Evolutionary conservation across 2,797 vertebrate species (phyloP).

Genomic region (Falco concolor): DNA sequence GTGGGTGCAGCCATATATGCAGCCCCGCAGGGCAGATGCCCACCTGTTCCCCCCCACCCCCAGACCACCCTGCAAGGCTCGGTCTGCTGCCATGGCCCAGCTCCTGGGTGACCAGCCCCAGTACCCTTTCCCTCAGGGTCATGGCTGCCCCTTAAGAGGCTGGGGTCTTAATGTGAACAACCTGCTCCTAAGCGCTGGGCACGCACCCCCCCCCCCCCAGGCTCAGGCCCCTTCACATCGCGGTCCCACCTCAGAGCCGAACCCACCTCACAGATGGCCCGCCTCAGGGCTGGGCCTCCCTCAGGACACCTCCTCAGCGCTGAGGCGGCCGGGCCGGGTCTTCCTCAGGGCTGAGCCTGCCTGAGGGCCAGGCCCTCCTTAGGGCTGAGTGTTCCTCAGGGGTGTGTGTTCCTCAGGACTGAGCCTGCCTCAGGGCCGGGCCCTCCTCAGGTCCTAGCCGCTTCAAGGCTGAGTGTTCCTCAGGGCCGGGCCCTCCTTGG

Average conservation of each 20-base stretch:
- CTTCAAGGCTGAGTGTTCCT: too few relatives aligned
- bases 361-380: not conserved
- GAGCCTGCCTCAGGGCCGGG: too few relatives aligned
- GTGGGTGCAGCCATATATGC: fast-evolving
- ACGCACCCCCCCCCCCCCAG: too few relatives aligned
- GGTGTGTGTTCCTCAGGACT: not conserved
- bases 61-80: not conserved
- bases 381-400: too few relatives aligned
- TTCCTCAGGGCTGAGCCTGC: too few relatives aligned
- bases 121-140: fast-evolving
- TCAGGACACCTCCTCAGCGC: fast-evolving
- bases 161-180: fast-evolving
- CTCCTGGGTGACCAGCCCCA: fast-evolving
- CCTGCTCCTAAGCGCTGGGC: fast-evolving
- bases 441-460: too few relatives aligned
- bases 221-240: fast-evolving
- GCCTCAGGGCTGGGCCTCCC: not conserved
- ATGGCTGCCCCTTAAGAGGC: fast-evolving
- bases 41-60: not conserved
- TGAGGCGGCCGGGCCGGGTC: too few relatives aligned
- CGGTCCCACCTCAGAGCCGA: too few relatives aligned
- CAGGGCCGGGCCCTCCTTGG: too few relatives aligned
- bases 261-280: not conserved
- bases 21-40: too few relatives aligned
- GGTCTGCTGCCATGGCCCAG: fast-evolving